These are phyloP conservation scores for Diogma glabrata DNA, from an alignment of 2,888 invertebrate species.

Conservation along the genomic window DNA sequence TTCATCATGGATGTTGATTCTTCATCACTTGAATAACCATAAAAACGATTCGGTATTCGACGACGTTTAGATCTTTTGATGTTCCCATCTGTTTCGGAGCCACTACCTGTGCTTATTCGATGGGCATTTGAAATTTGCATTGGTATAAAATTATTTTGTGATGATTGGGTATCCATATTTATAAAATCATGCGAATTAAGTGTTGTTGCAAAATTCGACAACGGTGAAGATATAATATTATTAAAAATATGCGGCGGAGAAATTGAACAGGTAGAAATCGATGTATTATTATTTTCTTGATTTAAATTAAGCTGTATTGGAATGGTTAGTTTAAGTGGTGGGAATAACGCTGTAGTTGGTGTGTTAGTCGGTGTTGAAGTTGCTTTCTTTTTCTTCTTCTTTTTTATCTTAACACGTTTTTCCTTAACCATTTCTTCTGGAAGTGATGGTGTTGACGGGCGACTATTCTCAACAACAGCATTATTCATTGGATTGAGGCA, in stretches of 20 bases:
- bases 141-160: slow-evolving; percentile 4
- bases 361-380: slow-evolving; percentile 29
- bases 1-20: slow-evolving; percentile 43
- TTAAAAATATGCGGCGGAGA: slow-evolving; percentile 7
- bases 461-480: slow-evolving; percentile 48
- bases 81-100: slow-evolving; percentile 45
- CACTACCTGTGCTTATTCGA: slow-evolving; percentile 31
- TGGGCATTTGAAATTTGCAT: slow-evolving; percentile 15
- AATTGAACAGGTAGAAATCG: neutral
- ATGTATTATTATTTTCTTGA: too few relatives aligned
- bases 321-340: slow-evolving; percentile 48
- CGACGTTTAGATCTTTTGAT: slow-evolving; percentile 65
- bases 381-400: slow-evolving; percentile 53
- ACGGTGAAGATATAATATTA: slow-evolving; percentile 10
- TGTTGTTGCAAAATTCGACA: too few relatives aligned
- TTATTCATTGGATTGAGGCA: slow-evolving; percentile 49
- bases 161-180: slow-evolving; percentile 11
- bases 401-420: slow-evolving; percentile 48
- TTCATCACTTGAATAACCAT: slow-evolving; percentile 79
- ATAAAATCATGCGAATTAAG: slow-evolving; percentile 16
- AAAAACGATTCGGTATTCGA: slow-evolving; percentile 73
- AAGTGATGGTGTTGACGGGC: slow-evolving; percentile 50
- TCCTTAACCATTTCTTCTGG: slow-evolving; percentile 36
- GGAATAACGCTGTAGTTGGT: slow-evolving; percentile 32
- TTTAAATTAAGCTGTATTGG: slow-evolving; percentile 24